Base-by-base conservation (phyloP, 1,140 invertebrate genomes). In the Tetramorium simillimum region DNA sequence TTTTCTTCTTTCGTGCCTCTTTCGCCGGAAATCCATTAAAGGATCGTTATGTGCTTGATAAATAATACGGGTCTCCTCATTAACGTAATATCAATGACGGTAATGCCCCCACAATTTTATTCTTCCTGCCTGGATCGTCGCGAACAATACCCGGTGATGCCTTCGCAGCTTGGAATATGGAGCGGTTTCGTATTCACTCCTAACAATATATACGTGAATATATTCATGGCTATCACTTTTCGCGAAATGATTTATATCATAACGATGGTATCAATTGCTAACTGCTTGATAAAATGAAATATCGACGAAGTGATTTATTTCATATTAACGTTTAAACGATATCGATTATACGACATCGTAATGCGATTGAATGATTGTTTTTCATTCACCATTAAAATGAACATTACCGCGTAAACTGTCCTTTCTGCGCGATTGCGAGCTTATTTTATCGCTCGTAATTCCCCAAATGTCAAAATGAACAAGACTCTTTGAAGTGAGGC, bases 11-110 rank as follows among this genome's bases (percentile, higher is more conserved):
- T 33, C 43, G 9, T 46, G 12, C 63, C 16, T 70, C 24, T 85
- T 77, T 89, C 18, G 56, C 9, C 9, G 37, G 69, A 78, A 65
- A 88, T 88, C 90, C 82, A 90, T 90, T 90, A 90, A 65, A n/a
- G 76, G 82, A 88, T 88, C 76, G 86, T 85, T 84, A 62, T 24
- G 63, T 56, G 77, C 86, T 88, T 43, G 58, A 37, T 86, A 77
- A 77, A 90, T 87, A 90, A 86, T 78, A 46, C 46, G 5, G 28
- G 21, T 46, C 46, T 69, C 24, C 77, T 90, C 89, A 88, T 91
- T 91, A 90, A 90, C 51, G 89, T 69, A 88, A 90, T 60, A 60
- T 84, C 75, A 78, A 90, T 82, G 82, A 88, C 58, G 82, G 65
- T 88, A 90, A 86, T 62, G 75, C 49, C 65, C 43, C 51, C 82